phyloP scores from a whole-genome alignment of 1,140 invertebrate species.

The Drosophila rhopaloa region DNA sequence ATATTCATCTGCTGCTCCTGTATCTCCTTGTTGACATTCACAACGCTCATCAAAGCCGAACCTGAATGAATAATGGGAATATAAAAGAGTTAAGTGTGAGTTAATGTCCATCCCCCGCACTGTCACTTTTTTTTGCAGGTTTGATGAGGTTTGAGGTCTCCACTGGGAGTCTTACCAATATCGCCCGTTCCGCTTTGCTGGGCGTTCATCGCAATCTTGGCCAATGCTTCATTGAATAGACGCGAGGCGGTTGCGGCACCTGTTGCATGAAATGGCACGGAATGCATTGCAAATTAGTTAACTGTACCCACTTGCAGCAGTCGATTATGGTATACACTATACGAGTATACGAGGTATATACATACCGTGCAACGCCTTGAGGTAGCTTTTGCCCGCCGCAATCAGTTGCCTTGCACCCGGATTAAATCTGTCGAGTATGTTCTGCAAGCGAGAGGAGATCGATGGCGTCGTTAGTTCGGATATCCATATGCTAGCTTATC shows the following conservation, averaged over 20 bases:
- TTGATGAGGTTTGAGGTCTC: background rate
- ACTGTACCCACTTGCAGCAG: slow-evolving; percentile 45
- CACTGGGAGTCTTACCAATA: slow-evolving; percentile 89
- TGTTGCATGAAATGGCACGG: slow-evolving; percentile 85
- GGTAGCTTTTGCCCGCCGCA: slow-evolving; percentile 95
- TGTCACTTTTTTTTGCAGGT: background rate
- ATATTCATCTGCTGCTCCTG: slow-evolving; percentile 97
- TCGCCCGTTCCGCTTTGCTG: slow-evolving; percentile 95
- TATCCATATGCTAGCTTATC: slow-evolving; percentile 25
- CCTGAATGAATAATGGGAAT: slow-evolving; percentile 86
- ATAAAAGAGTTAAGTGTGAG: no score
- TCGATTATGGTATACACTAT: slow-evolving; percentile 27
- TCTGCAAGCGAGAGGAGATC: slow-evolving; percentile 87
- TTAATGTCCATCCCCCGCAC: background rate
- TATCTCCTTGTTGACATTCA: slow-evolving; percentile 96
- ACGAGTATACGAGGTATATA: slow-evolving; percentile 44
- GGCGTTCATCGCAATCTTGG: slow-evolving; percentile 93
- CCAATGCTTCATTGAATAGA: slow-evolving; percentile 94
- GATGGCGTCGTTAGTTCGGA: slow-evolving; percentile 29
- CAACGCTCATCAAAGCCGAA: slow-evolving; percentile 94
- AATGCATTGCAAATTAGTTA: slow-evolving; percentile 78
- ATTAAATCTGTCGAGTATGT: slow-evolving; percentile 97
- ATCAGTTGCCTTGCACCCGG: slow-evolving; percentile 96
- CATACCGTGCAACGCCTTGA: slow-evolving; percentile 96
- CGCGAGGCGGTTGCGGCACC: slow-evolving; percentile 94